Percentiles rank a stretch among this genome's conserved stretches.
Conservation (phyloP, 2,888 invertebrate genomes). For the Melieria picta region DNA sequence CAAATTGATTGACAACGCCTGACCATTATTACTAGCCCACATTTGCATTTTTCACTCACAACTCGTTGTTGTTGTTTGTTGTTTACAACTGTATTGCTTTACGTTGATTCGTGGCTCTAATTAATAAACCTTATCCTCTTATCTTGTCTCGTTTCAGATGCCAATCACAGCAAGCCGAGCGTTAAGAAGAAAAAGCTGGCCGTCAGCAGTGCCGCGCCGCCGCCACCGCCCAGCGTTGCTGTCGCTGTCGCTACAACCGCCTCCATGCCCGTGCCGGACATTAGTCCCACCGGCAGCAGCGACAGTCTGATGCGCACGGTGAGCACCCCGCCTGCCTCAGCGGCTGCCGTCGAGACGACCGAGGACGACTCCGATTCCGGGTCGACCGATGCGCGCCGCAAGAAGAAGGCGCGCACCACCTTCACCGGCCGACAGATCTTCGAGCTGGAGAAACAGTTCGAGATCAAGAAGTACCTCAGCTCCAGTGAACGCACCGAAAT, state of each 20-base stretch:
- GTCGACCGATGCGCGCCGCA: constrained; percentile 70
- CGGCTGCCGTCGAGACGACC: constrained; percentile 46
- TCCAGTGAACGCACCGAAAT: constrained; percentile 94
- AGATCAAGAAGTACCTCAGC: constrained; percentile 94
- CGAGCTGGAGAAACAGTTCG: constrained; percentile 95
- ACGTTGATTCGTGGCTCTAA: background rate
- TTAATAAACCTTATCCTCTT: background rate
- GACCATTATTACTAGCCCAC: constrained; percentile 13
- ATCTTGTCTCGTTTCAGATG: constrained; percentile 39
- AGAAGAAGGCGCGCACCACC: constrained; percentile 92
- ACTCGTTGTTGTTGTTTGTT: too few relatives aligned
- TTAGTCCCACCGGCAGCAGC: constrained; percentile 57
- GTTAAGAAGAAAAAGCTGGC: constrained; percentile 61
- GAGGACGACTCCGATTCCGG: constrained; percentile 69
- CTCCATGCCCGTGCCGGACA: constrained; percentile 50
- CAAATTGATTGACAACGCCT: constrained; percentile 25
- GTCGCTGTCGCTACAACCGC: constrained; percentile 27
- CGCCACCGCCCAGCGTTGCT: constrained; percentile 19
- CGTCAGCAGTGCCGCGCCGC: constrained; percentile 24
- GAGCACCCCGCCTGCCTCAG: constrained; percentile 41
- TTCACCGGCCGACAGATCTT: constrained; percentile 97
- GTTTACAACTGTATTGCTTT: background rate
- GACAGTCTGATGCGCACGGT: constrained; percentile 55
- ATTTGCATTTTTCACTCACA: constrained; percentile 13
- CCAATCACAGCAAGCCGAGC: constrained; percentile 51